These are phyloP conservation scores for Mythimna impura DNA, from an alignment of 2,888 invertebrate species.

Conservation along the genomic window DNA sequence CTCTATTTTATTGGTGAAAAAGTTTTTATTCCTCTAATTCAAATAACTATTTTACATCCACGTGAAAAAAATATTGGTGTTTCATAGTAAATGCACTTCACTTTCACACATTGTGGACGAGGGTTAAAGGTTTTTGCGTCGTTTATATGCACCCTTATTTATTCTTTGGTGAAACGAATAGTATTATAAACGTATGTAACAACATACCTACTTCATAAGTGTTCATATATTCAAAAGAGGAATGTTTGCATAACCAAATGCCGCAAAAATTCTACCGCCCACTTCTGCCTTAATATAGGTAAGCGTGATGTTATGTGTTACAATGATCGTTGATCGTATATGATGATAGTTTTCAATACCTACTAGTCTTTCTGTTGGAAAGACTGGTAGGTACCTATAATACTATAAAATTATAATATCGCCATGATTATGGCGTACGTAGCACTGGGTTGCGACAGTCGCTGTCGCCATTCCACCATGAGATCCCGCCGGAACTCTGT, in stretches of 20 bases:
- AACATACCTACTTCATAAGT: constrained; percentile 34
- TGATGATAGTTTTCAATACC: no score
- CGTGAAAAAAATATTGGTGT: background rate
- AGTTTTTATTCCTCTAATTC: background rate
- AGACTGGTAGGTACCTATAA: no score
- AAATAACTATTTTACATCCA: no score
- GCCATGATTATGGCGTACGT: no score
- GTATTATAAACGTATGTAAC: constrained; percentile 42
- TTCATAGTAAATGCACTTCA: background rate
- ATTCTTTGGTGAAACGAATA: constrained; percentile 49
- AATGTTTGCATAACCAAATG: constrained; percentile 15
- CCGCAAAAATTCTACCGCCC: background rate
- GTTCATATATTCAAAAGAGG: constrained; percentile 17
- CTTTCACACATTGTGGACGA: background rate
- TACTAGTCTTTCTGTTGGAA: background rate
- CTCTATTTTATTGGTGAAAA: background rate
- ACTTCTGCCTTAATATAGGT: background rate
- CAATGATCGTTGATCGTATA: background rate
- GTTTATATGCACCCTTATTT: constrained; percentile 33
- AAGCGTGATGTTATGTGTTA: background rate
- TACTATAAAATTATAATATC: no score
- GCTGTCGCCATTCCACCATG: no score
- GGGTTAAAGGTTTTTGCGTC: background rate
- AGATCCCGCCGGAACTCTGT: no score
- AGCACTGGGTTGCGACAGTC: no score